Percentiles rank a stretch among this genome's conserved stretches.
These are phyloP conservation scores for Dysmachus trigonus DNA, from an alignment of 2,888 invertebrate genomes.

Conservation along the genomic window DNA sequence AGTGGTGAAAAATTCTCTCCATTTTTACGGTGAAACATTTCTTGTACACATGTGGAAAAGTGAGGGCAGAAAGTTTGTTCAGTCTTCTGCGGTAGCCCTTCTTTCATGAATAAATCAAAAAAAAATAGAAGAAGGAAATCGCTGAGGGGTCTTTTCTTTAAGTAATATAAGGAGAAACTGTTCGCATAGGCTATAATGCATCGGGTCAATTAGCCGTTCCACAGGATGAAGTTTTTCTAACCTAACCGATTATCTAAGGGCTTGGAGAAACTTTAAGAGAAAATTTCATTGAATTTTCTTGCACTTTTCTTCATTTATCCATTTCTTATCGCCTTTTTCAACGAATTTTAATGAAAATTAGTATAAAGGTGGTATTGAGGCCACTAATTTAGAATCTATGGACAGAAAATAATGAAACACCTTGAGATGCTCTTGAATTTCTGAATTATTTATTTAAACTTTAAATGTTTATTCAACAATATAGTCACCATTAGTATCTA, in stretches of 20 bases:
- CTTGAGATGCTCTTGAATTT: too few species aligned
- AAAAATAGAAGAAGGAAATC: not conserved
- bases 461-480: too few species aligned
- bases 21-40: slow-evolving; percentile 24
- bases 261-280: not conserved
- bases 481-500: too few species aligned
- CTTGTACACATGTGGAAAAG: slow-evolving; percentile 5
- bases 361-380: too few species aligned
- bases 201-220: not conserved
- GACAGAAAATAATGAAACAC: too few species aligned
- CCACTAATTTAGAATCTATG: too few species aligned
- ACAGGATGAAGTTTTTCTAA: not conserved
- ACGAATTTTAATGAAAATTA: too few species aligned
- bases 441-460: too few species aligned
- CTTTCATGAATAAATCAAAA: slow-evolving; percentile 18
- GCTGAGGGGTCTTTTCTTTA: slow-evolving; percentile 8
- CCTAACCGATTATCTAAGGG: not conserved
- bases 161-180: slow-evolving; percentile 11
- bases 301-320: not conserved
- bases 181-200: not conserved
- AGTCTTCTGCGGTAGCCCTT: not conserved
- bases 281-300: not conserved
- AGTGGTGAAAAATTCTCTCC: slow-evolving; percentile 21
- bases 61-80: slow-evolving; percentile 23
- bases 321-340: too few species aligned